Conservation (phyloP, 2,113 vertebrate species). For the Camelus dromedarius region DNA sequence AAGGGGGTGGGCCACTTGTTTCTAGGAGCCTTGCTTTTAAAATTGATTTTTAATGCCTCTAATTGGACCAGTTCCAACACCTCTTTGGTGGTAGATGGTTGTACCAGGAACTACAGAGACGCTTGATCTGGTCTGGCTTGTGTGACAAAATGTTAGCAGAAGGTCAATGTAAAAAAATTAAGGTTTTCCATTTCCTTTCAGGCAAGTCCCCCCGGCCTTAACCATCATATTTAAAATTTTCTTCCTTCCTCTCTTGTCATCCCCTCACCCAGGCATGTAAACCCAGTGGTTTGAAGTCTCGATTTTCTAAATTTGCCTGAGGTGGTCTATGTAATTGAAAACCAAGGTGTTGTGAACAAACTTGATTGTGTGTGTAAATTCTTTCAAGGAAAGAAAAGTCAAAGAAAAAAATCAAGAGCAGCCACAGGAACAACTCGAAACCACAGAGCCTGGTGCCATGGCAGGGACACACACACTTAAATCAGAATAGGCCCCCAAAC, state of each 20-base stretch:
- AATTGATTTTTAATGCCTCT: constrained; percentile 5
- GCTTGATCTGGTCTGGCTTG: neutral
- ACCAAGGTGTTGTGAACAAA: constrained; percentile 51
- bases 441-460: neutral
- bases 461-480: neutral
- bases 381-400: constrained; percentile 34
- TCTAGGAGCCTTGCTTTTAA: constrained; percentile 28
- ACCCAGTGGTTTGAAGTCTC: neutral
- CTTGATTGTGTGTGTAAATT: neutral
- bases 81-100: neutral
- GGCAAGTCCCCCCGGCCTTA: neutral
- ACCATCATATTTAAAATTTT: constrained; percentile 7
- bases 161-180: constrained; percentile 69
- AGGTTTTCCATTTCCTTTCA: constrained; percentile 69
- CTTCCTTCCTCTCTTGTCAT: neutral
- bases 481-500: neutral
- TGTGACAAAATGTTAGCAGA: constrained; percentile 62
- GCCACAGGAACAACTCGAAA: neutral
- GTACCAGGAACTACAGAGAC: neutral
- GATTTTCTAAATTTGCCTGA: constrained; percentile 60
- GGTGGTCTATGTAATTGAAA: constrained; percentile 72
- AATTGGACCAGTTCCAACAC: neutral
- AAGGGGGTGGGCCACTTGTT: neutral
- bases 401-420: neutral
- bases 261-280: neutral